phyloP scores from a whole-genome alignment of 2,888 invertebrate species.

The Phanerotoma sp. region DNA sequence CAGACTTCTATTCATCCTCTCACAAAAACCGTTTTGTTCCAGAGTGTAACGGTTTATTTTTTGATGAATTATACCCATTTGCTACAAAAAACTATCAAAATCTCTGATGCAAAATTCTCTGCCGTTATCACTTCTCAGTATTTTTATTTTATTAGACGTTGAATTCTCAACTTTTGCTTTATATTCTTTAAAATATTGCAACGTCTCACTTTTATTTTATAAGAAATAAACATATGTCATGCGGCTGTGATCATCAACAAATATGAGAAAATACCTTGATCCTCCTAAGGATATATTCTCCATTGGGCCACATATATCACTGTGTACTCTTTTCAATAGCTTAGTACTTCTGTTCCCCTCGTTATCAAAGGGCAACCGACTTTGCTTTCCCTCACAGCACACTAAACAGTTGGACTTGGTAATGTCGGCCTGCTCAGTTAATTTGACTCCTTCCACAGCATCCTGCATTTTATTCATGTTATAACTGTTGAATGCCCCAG shows the following conservation, averaged over 20 bases:
- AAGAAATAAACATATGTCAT: conserved; percentile 38
- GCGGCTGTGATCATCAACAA: conserved; percentile 46
- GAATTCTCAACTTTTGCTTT: no score
- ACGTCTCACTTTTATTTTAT: conserved; percentile 32
- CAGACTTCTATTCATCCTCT: conserved; percentile 36
- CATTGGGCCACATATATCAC: conserved; percentile 46
- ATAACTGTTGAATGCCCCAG: background rate
- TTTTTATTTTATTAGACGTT: background rate
- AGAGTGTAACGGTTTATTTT: conserved; percentile 38
- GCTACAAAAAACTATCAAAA: conserved; percentile 33
- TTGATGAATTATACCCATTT: conserved; percentile 38
- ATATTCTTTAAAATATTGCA: conserved; percentile 16
- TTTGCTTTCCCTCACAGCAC: background rate
- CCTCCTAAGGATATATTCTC: conserved; percentile 35
- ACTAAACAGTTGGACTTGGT: background rate
- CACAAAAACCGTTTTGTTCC: conserved; percentile 44
- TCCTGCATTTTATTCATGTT: background rate
- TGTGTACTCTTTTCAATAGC: conserved; percentile 37
- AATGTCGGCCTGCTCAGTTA: background rate
- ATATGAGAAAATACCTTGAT: conserved; percentile 39
- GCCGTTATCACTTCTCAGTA: no score
- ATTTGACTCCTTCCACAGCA: background rate
- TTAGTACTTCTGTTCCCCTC: no score
- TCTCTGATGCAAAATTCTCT: conserved; percentile 19
- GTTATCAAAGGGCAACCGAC: background rate